A percentile compares a stretch with the other conserved stretches of the same genome.
Evolutionary conservation across 1,140 invertebrate genomes (phyloP).

Genomic region (Aphelinus certus): DNA sequence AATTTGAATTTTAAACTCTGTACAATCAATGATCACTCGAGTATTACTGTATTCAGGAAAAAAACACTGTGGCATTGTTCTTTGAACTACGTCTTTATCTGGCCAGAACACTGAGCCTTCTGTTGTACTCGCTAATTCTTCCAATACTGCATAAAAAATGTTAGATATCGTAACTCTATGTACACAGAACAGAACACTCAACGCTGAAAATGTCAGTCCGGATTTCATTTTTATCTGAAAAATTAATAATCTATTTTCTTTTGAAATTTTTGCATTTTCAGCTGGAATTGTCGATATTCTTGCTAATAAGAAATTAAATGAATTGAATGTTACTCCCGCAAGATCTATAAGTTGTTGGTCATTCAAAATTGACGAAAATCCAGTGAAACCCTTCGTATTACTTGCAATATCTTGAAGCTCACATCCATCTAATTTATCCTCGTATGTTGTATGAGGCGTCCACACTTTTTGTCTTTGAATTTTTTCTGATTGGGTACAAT

Average conservation of each 20-base stretch:
- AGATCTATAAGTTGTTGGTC: background rate
- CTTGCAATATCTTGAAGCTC: no score
- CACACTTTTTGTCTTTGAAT: no score
- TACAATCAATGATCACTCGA: no score
- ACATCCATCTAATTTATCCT: background rate
- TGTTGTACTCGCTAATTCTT: constrained; percentile 31
- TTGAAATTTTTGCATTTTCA: background rate
- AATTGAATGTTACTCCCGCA: background rate
- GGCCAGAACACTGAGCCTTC: constrained; percentile 47
- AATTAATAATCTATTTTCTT: constrained; percentile 26
- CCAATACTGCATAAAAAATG: constrained; percentile 40
- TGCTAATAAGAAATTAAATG: constrained; percentile 1
- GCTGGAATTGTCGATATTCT: background rate
- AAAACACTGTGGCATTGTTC: constrained; percentile 48
- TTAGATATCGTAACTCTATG: constrained; percentile 35
- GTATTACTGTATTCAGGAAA: constrained; percentile 19
- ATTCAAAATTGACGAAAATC: background rate
- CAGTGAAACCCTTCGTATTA: background rate
- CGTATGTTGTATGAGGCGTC: no score
- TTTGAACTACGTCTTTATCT: constrained; percentile 37
- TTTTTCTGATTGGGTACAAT: background rate
- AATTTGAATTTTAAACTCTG: constrained; percentile 57
- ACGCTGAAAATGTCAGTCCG: constrained; percentile 38
- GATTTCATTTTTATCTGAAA: constrained; percentile 50
- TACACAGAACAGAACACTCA: constrained; percentile 38